Base-by-base conservation (phyloP, 2,113 vertebrate genomes). In the Apistogramma diplotaenia region DNA sequence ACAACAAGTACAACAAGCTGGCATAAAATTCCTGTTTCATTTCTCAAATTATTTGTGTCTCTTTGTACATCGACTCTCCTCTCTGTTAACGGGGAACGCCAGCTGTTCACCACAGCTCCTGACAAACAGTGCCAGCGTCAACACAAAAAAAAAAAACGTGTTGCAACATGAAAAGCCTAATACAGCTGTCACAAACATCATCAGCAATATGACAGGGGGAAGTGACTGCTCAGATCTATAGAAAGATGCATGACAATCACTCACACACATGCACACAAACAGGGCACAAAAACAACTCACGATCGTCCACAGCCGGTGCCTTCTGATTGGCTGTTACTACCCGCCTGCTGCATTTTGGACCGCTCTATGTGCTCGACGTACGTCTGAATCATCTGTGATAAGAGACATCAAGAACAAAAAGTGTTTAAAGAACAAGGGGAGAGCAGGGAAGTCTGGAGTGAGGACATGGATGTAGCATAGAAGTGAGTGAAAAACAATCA, bases 361-460 rank as follows among this genome's bases (percentile, higher is more conserved):
- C 98, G 95, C 85, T 99, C 98, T 23, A 99, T 99, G 93, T 99
- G 97, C 71, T 99, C 98, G 74, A 99, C 96, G 0, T 99, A 99
- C 1, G 97, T 99, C 95, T 99, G 98, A 86, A 99, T 99, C 98
- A 99, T 99, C 98, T 99, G 93, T 2, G 60, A 82, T 25, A 15
- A 49, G 5, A 58, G 9, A 70, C 7, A 70, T 5, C 25, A 70
- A 57, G 60, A 82, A 23, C 23, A 51, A 53, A 21, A 73, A 73
- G 18, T 54, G 0, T 0, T 46, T 29, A 58, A 0, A 82, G 27
- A 78, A 78, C 62, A 67, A 46, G 15, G 2, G 5, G 37, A 67
- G 37, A 40, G 21, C 5, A 8, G 21, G 13, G 0, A 40, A 31
- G 35, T 43, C 60, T 56, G 11, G 35, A 78, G 13, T 1, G n/a